Base-by-base conservation (phyloP, 2,888 invertebrate genomes). In the Thymelicus sylvestris region DNA sequence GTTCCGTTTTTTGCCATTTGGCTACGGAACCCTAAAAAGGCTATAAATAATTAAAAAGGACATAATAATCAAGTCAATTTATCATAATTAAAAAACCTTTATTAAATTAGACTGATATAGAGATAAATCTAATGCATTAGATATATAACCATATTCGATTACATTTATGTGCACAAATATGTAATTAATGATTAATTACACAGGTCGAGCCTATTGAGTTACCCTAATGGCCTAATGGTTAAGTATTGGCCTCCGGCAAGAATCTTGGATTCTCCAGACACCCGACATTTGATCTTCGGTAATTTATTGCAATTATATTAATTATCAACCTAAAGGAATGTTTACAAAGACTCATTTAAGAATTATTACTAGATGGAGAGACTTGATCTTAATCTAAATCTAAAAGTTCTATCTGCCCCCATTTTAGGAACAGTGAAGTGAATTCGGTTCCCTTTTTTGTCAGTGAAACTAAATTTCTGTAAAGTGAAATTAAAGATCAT, bases 1-100 rank as follows among this genome's bases (percentile, higher is more conserved):
- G n/a, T n/a, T n/a, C n/a, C n/a, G n/a, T n/a, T n/a, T n/a, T n/a
- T n/a, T n/a, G n/a, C n/a, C n/a, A n/a, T n/a, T n/a, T n/a, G n/a
- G n/a, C n/a, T n/a, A n/a, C n/a, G n/a, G n/a, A n/a, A n/a, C n/a
- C n/a, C n/a, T n/a, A n/a, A n/a, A 68, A 63, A 57, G 57, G 57
- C 10, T 48, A 63, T 57, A 68, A 68, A 63, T 57, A 68, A 68
- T 68, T 68, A 68, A 63, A 44, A 63, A 15, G 57, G 57, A 62
- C 63, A 57, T 69, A 69, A 52, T 64, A 19, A 63, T 68, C 63
- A 13, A 63, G 63, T 52, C 47, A 63, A 44, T 68, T 67, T 62
- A 67, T 47, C 55, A 63, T 68, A 68, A 63, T 68, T 68, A 15
- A 63, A 68, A 57, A 19, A 55, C 63, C 47, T 64, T 64, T 60